Conservation (phyloP, 2,888 invertebrate species). For the Chrysolina oricalcia region DNA sequence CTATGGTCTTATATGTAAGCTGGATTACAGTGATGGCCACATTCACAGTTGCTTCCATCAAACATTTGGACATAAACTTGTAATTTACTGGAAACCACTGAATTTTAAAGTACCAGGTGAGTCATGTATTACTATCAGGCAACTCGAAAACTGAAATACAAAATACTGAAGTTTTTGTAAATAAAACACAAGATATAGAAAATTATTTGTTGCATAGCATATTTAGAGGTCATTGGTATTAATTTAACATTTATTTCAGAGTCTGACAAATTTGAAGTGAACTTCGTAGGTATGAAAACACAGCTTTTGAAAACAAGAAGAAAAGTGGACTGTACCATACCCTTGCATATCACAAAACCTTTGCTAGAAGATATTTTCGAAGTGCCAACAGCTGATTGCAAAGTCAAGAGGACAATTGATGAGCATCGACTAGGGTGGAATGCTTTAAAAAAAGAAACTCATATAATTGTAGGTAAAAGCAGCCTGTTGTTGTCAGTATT, state of each 20-base stretch:
- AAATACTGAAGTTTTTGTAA: neutral
- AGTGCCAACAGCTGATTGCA: constrained; percentile 53
- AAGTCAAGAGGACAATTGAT: constrained; percentile 51
- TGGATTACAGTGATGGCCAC: constrained; percentile 48
- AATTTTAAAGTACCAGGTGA: constrained; percentile 30
- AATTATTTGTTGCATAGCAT: too few relatives aligned
- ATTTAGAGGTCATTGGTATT: neutral
- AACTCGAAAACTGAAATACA: neutral
- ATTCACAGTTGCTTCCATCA: constrained; percentile 59
- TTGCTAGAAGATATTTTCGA: constrained; percentile 57
- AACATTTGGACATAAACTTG: constrained; percentile 58
- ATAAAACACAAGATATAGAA: too few relatives aligned
- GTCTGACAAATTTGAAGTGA: constrained; percentile 48
- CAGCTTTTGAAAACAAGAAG: constrained; percentile 58
- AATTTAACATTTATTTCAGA: constrained; percentile 32
- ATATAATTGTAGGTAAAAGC: constrained; percentile 64
- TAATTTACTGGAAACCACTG: constrained; percentile 57
- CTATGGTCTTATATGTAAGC: constrained; percentile 62
- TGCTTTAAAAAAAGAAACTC: constrained; percentile 53
- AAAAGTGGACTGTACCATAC: constrained; percentile 50
- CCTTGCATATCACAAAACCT: constrained; percentile 17
- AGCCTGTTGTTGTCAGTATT: constrained; percentile 64
- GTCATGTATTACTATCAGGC: neutral
- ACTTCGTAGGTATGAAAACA: constrained; percentile 58
- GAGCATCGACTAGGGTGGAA: constrained; percentile 46